Conservation (phyloP, 2,888 invertebrate genomes). For the Ctenicera cuprea region DNA sequence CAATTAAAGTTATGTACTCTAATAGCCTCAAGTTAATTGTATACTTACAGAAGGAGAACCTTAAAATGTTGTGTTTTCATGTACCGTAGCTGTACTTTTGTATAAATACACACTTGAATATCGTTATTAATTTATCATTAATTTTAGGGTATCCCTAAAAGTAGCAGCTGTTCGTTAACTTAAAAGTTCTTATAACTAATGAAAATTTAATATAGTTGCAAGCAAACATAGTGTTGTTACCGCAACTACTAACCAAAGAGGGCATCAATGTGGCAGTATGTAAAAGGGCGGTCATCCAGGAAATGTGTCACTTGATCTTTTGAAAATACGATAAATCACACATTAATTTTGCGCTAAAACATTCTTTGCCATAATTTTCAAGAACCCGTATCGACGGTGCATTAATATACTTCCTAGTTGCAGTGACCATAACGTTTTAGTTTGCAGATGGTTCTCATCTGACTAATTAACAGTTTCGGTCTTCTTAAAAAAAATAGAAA, state of each 20-base stretch:
- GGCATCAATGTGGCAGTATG: not conserved
- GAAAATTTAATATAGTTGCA: not conserved
- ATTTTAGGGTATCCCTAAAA: no score
- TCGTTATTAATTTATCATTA: no score
- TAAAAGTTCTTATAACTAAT: not conserved
- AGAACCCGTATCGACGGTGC: slow-evolving; percentile 49
- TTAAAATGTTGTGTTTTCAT: no score
- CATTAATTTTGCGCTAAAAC: slow-evolving; percentile 59
- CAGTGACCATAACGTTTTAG: slow-evolving; percentile 44
- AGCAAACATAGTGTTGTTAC: no score
- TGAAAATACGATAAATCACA: slow-evolving; percentile 52
- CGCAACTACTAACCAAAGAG: no score
- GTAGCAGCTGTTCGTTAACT: no score
- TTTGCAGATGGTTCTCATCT: slow-evolving; percentile 47
- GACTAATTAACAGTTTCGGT: slow-evolving; percentile 36
- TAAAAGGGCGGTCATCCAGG: slow-evolving; percentile 47
- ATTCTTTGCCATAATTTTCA: slow-evolving; percentile 54
- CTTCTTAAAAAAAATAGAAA: not conserved
- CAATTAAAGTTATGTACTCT: no score
- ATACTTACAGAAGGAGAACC: no score
- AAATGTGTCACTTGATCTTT: slow-evolving; percentile 56
- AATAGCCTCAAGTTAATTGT: no score
- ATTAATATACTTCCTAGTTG: slow-evolving; percentile 51
- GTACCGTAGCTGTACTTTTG: no score
- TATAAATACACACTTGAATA: no score